Evolutionary conservation across 2,888 invertebrate genomes (phyloP), one percentile per base, ranked within the genome.

Genomic region (Drosophila paracracens): DNA sequence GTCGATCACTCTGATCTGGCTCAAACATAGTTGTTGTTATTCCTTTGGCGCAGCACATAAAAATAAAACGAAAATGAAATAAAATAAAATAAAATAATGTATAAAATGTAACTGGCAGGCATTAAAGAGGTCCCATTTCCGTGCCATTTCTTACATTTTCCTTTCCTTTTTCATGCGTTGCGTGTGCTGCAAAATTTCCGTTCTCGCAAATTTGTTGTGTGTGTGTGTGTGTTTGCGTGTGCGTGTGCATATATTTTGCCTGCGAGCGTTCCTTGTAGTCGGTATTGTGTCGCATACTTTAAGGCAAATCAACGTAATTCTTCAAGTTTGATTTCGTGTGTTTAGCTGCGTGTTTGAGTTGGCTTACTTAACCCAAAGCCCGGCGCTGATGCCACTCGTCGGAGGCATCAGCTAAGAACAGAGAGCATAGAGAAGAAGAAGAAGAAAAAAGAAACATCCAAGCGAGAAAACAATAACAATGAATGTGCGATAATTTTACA

Each of bases 401-500:
- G 61, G 52, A 31, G 33, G 54, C 69, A 67, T 53, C 73, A 46
- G 21, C 46, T 25, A 65, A 29, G 13, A 29, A 21, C 27, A 54
- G 18, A 40, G 25, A 13, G 16, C 4, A 27, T 10, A 54, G 31
- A 61, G 27, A 61, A 33, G 59, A 52, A 68, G 48, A 48, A 52
- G 35, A 31, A 38, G 11, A 13, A 56, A 21, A 53, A 50, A 38
- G 38, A 40, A 40, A 57, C 33, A 67, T 40, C 65, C 38, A 67
- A 61, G 63, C 59, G 46, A 76, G 59, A 75, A 79, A 89, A 84
- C 88, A 87, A 87, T 87, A 89, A 88, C 88, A 88, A 88, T 88
- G 86, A 88, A 85, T 85, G 89, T 81, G 88, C 88, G 89, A 88
- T 88, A 88, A 88, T 88, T 88, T 88, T 87, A 89, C 87, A 87